Evolutionary conservation across 1,140 invertebrate genomes (phyloP).

Genomic region (Drosophila cardini): DNA sequence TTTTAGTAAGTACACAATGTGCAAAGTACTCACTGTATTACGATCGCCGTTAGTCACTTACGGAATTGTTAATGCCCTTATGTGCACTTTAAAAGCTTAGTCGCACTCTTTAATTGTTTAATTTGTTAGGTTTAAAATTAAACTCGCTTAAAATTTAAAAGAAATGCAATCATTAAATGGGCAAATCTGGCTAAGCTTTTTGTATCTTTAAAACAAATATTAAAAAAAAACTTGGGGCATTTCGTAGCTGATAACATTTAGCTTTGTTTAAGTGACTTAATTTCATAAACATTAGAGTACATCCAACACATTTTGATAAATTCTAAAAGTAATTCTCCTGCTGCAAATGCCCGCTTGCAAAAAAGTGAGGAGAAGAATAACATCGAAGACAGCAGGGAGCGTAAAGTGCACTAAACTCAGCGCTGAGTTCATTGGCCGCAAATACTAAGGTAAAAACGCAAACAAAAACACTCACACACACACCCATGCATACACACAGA

Average conservation of each 20-base stretch:
- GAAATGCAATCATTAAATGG: too few relatives aligned
- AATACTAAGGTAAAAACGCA: constrained; percentile 18
- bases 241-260: too few relatives aligned
- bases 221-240: too few relatives aligned
- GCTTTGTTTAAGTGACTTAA: too few relatives aligned
- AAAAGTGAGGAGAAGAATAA: constrained; percentile 17
- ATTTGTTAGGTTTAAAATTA: too few relatives aligned
- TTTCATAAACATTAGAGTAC: background rate
- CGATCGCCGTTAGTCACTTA: background rate
- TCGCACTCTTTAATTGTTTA: too few relatives aligned
- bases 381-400: background rate
- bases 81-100: too few relatives aligned
- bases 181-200: too few relatives aligned
- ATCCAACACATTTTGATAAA: background rate
- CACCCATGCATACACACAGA: constrained; percentile 4
- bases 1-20: constrained; percentile 2
- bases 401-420: constrained; percentile 68
- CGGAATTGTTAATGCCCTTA: too few relatives aligned
- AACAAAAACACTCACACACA: constrained; percentile 2
- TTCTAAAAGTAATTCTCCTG: constrained; percentile 2
- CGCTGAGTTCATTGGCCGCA: constrained; percentile 67
- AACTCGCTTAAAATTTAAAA: too few relatives aligned
- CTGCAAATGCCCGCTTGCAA: constrained; percentile 4
- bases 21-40: constrained; percentile 2
- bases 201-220: too few relatives aligned